These are phyloP conservation scores for Cydia pomonella DNA, from an alignment of 1,140 invertebrate genomes.

Conservation along the genomic window DNA sequence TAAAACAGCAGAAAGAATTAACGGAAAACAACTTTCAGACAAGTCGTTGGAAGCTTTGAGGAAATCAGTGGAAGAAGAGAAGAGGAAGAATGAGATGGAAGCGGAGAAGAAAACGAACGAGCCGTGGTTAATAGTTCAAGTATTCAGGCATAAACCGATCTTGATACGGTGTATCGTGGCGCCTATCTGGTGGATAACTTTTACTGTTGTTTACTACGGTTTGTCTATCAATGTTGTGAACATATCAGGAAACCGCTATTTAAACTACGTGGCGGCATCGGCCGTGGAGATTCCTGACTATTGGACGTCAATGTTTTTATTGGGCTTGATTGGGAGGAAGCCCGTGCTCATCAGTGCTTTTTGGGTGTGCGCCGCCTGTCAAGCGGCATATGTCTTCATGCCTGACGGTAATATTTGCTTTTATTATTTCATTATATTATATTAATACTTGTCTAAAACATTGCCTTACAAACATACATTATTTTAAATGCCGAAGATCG, in stretches of 20 bases:
- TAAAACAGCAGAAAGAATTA: slow-evolving; percentile 82
- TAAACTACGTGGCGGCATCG: slow-evolving; percentile 83
- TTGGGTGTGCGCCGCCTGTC: slow-evolving; percentile 39
- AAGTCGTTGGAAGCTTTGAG: slow-evolving; percentile 64
- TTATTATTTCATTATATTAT: background rate
- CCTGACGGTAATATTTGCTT: slow-evolving; percentile 31
- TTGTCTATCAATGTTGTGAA: slow-evolving; percentile 87
- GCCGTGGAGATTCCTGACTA: slow-evolving; percentile 85
- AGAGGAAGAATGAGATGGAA: slow-evolving; percentile 16
- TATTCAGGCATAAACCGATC: slow-evolving; percentile 79
- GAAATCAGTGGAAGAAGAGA: slow-evolving; percentile 27
- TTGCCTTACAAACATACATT: no score
- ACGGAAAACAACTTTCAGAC: slow-evolving; percentile 78
- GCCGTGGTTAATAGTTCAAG: slow-evolving; percentile 68
- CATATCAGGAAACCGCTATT: slow-evolving; percentile 83
- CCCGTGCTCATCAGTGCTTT: slow-evolving; percentile 42
- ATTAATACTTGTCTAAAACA: background rate
- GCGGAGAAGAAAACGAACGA: background rate
- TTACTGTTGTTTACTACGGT: slow-evolving; percentile 88
- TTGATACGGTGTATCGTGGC: slow-evolving; percentile 82
- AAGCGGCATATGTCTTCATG: slow-evolving; percentile 32
- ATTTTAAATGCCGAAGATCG: no score
- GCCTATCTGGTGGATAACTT: slow-evolving; percentile 84
- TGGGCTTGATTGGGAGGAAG: slow-evolving; percentile 81
- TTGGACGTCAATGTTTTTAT: slow-evolving; percentile 80